Conservation (phyloP, 2,888 invertebrate genomes). For the Prosapia bicincta region DNA sequence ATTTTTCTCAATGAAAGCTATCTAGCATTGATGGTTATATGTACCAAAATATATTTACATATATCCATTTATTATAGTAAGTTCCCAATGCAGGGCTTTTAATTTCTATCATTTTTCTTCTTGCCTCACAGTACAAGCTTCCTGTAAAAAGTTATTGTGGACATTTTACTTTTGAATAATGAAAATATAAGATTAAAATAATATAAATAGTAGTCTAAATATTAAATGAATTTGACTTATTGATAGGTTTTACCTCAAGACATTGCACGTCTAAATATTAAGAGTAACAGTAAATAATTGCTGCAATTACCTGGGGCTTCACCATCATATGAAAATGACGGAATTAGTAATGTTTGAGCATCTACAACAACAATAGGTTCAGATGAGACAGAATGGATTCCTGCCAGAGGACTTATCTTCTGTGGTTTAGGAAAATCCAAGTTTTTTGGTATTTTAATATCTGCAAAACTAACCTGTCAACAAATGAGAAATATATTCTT, state of each 20-base stretch:
- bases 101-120: no score
- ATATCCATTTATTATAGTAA: no score
- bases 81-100: no score
- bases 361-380: conserved; percentile 88
- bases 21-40: neutral
- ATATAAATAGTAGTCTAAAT: no score
- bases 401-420: conserved; percentile 68
- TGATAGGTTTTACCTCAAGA: no score
- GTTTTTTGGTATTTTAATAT: conserved; percentile 72
- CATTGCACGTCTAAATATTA: no score
- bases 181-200: no score
- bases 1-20: neutral
- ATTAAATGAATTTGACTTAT: no score
- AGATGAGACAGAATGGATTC: conserved; percentile 80
- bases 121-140: no score
- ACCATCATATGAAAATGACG: conserved; percentile 89
- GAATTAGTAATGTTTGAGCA: conserved; percentile 86
- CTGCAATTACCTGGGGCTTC: conserved; percentile 75
- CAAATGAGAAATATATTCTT: no score
- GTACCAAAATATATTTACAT: conserved; percentile 16
- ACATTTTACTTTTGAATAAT: no score
- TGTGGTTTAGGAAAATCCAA: conserved; percentile 82
- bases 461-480: conserved; percentile 82
- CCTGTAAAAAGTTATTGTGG: no score
- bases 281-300: neutral